Conservation (phyloP, 2,797 vertebrate genomes). For the Centroberyx gerrardi region DNA sequence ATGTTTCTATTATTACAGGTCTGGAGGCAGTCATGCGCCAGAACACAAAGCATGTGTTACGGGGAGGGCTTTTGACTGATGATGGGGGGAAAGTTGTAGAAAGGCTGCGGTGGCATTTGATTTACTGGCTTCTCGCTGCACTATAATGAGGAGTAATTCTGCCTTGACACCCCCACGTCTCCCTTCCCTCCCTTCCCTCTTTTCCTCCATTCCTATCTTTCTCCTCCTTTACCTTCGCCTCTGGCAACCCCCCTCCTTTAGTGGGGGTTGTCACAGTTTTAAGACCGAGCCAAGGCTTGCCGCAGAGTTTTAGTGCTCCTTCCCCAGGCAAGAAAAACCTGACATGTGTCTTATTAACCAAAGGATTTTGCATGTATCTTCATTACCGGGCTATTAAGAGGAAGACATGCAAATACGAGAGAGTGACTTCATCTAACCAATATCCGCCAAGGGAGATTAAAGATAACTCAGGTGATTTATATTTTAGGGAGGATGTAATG, state of each 20-base stretch:
- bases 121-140: slow-evolving; percentile 84
- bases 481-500: slow-evolving; percentile 52
- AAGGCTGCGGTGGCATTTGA: slow-evolving; percentile 80
- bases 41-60: slow-evolving; percentile 81
- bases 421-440: slow-evolving; percentile 76
- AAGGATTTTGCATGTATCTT: slow-evolving; percentile 81
- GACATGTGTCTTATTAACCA: slow-evolving; percentile 84
- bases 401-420: slow-evolving; percentile 76
- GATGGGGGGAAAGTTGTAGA: slow-evolving; percentile 77
- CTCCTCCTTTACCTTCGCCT: slow-evolving; percentile 71
- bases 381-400: slow-evolving; percentile 82
- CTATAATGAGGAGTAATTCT: slow-evolving; percentile 88
- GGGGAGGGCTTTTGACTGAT: slow-evolving; percentile 83
- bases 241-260: slow-evolving; percentile 51
- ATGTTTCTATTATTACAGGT: slow-evolving; percentile 85
- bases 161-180: slow-evolving; percentile 79
- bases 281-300: slow-evolving; percentile 62
- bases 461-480: slow-evolving; percentile 77
- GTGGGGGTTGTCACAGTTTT: slow-evolving; percentile 72
- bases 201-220: slow-evolving; percentile 65
- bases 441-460: slow-evolving; percentile 73
- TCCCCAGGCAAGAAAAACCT: slow-evolving; percentile 73
- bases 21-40: slow-evolving; percentile 79
- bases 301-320: slow-evolving; percentile 74
- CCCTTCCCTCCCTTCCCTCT: slow-evolving; percentile 57